Evolutionary conservation across 2,113 vertebrate genomes (phyloP).

Genomic region (Circaetus gallicus): DNA sequence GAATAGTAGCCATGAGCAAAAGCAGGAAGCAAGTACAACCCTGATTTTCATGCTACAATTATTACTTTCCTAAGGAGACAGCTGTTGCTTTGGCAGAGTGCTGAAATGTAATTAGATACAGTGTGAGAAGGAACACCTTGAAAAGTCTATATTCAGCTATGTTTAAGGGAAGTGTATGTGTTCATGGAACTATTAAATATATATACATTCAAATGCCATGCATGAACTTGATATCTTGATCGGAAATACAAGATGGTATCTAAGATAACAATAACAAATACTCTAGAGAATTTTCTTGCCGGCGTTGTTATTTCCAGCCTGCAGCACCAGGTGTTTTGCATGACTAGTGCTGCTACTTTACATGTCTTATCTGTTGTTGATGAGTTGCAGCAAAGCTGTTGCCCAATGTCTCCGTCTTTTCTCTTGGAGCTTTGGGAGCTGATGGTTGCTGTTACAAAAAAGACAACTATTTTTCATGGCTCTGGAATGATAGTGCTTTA

Average conservation of each 20-base stretch:
- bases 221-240: neutral
- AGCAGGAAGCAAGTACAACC: neutral
- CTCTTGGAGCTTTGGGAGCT: neutral
- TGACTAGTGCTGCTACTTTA: neutral
- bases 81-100: neutral
- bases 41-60: neutral
- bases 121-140: neutral
- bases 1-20: neutral
- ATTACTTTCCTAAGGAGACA: neutral
- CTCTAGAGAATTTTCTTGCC: neutral
- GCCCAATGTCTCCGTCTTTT: neutral
- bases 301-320: neutral
- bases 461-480: accelerated
- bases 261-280: neutral
- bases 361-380: neutral
- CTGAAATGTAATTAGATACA: neutral
- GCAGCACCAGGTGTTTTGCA: neutral
- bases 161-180: neutral
- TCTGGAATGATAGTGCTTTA: neutral
- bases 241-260: neutral
- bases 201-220: neutral
- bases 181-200: neutral
- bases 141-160: neutral
- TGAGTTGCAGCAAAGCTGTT: neutral
- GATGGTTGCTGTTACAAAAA: neutral